Percentiles rank a stretch among this genome's conserved stretches.
Conservation (phyloP, 2,888 invertebrate genomes). For the Lycaena phlaeas region DNA sequence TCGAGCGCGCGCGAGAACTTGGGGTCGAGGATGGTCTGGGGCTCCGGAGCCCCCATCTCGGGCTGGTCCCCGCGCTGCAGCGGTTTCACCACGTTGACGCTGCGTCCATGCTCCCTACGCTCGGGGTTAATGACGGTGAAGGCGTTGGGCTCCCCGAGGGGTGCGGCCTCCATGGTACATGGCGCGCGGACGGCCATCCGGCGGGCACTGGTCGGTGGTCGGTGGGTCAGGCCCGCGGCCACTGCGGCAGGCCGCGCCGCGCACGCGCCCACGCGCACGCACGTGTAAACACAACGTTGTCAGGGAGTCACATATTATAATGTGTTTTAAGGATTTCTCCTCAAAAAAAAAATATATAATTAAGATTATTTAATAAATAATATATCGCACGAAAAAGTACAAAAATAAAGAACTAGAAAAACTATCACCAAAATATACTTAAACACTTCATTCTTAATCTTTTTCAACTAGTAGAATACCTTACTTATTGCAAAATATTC, state of each 20-base stretch:
- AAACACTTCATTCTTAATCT: too few relatives aligned
- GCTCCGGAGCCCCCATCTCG: slow-evolving; percentile 20
- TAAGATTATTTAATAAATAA: neutral
- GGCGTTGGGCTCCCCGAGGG: too few relatives aligned
- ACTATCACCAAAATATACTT: neutral
- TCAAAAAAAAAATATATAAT: too few relatives aligned
- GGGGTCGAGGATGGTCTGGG: slow-evolving; percentile 47
- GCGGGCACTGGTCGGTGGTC: slow-evolving; percentile 13
- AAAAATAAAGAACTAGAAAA: neutral
- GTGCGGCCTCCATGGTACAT: slow-evolving; percentile 41
- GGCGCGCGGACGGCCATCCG: slow-evolving; percentile 10
- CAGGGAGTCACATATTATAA: slow-evolving; percentile 4
- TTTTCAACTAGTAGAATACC: too few relatives aligned
- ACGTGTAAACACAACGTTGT: slow-evolving; percentile 17
- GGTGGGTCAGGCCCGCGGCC: slow-evolving; percentile 16
- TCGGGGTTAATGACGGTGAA: slow-evolving; percentile 41
- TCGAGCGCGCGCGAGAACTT: slow-evolving; percentile 81
- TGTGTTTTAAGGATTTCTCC: neutral
- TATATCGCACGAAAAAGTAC: neutral
- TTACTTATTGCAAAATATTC: too few relatives aligned
- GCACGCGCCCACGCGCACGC: slow-evolving; percentile 36
- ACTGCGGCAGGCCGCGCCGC: slow-evolving; percentile 32
- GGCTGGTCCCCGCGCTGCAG: slow-evolving; percentile 32
- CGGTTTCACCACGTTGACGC: slow-evolving; percentile 49
- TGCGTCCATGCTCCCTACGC: slow-evolving; percentile 23